phyloP scores from a whole-genome alignment of 2,888 invertebrate genomes.

The Callyntrura guangdongensis region DNA sequence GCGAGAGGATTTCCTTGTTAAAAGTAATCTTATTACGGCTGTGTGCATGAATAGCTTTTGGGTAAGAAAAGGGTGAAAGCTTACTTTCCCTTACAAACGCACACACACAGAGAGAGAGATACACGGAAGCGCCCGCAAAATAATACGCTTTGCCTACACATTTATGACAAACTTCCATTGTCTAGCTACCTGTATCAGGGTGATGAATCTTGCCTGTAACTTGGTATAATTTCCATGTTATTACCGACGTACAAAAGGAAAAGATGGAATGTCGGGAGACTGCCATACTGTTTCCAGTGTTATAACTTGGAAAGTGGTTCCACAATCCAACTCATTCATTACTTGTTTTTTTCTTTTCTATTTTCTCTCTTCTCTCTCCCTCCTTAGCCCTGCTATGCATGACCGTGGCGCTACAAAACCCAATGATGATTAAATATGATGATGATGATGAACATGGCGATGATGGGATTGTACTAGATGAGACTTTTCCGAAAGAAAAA shows the following conservation, averaged over 20 bases:
- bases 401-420: neutral
- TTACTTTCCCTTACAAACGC: neutral
- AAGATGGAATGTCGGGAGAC: no score
- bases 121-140: constrained; percentile 26
- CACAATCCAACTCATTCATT: constrained; percentile 38
- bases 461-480: neutral
- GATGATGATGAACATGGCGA: constrained; percentile 14
- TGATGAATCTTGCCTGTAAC: neutral
- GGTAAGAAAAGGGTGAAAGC: neutral
- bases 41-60: neutral
- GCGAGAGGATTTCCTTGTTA: constrained; percentile 50
- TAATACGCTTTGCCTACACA: neutral
- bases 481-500: constrained; percentile 9
- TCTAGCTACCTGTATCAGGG: constrained; percentile 5
- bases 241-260: neutral
- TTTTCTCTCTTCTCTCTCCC: neutral
- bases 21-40: constrained; percentile 30
- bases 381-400: neutral
- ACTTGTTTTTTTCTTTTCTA: constrained; percentile 15
- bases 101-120: neutral
- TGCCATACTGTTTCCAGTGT: neutral
- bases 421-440: neutral
- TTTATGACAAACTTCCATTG: constrained; percentile 28
- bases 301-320: constrained; percentile 23
- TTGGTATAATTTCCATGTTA: neutral